Base-by-base conservation (phyloP, 2,888 invertebrate species). In the Loripinus fragilis region DNA sequence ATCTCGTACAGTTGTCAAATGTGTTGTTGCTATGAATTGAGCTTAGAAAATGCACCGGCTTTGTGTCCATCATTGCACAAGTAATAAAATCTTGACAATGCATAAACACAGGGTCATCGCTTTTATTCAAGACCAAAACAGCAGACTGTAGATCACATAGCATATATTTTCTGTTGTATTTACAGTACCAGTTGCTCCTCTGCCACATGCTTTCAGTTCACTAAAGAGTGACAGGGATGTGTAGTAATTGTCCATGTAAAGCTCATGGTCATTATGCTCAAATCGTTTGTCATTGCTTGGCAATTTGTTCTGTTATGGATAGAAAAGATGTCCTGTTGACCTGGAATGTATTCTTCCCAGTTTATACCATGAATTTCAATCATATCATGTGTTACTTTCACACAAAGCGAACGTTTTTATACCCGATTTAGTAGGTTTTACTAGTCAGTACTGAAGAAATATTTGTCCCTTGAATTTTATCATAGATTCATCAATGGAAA, bases 401-500 rank as follows among this genome's bases (percentile, higher is more conserved):
- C 72, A 75, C n/a, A 78, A 25, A 12, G 71, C 78, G 66, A 67
- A 80, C 38, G 52, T 52, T 67, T 77, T 77, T 23, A 83, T 42
- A 0, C 77, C 81, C 75, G 72, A 77, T 41, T 71, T 74, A 2
- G 15, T 42, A 17, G 78, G 81, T 42, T 81, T 81, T 60, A 67
- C 48, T 33, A 78, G 80, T n/a, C 80, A 17, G 55, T 83, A 83
- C 42, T 81, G 81, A 28, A 55, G 28, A 55, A 35, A 33, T 30
- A 83, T 2, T 23, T 76, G 52, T 0, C 81, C 81, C 60, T 78
- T 83, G 83, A 83, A 81, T 33, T 75, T 75, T 7, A 78, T 67
- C 67, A 72, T 80, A 20, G 70, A 67, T 30, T 83, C 78, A 35
- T 71, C 77, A 60, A 74, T 74, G 38, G 68, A 68, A 65, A 71